Evolutionary conservation across 2,113 vertebrate genomes (phyloP), one percentile per base, ranked within the genome.

Genomic region (Phalacrocorax brasilianus): DNA sequence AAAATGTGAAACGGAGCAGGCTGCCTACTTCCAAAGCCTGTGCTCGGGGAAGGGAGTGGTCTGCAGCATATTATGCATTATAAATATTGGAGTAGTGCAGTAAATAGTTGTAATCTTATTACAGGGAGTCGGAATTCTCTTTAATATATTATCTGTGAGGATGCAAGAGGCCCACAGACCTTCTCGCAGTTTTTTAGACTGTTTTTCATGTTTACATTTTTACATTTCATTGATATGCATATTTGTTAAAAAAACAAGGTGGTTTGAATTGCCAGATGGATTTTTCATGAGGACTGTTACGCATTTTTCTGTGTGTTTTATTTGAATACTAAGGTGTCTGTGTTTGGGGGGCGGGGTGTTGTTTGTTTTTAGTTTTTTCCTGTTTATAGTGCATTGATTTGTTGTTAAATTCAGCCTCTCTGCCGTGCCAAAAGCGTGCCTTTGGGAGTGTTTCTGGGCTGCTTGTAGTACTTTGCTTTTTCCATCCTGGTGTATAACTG

Each of bases 341-440:
- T 94, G 96, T 96, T 95, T 88, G 35, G 87, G 88, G 87, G 81
- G 73, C 52, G 91, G 74, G 84, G 91, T 92, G 91, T 74, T 95
- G 93, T 96, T 96, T 97, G 94, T 89, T 96, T 97, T 94, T 50
- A 71, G 47, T 33, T 91, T 91, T 93, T 86, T 49, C 58, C 75
- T 97, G 95, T 96, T 96, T 96, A 91, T 90, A 67, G 87, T 83
- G 93, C 93, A 96, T 96, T 93, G 95, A 97, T 97, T 94, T 97
- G 95, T 95, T 96, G 95, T 96, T 96, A 96, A 93, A 96, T 93
- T 85, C 90, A 89, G 96, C 92, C 75, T 93, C 78, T 62, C 72
- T 93, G 90, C 93, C 95, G 77, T 96, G 96, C 96, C 95, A 96
- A 59, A 95, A 94, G 72, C 18, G 3, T 97, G 95, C 95, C 91